Base-by-base conservation (phyloP, 2,797 vertebrate genomes). In the Lerista edwardsae region DNA sequence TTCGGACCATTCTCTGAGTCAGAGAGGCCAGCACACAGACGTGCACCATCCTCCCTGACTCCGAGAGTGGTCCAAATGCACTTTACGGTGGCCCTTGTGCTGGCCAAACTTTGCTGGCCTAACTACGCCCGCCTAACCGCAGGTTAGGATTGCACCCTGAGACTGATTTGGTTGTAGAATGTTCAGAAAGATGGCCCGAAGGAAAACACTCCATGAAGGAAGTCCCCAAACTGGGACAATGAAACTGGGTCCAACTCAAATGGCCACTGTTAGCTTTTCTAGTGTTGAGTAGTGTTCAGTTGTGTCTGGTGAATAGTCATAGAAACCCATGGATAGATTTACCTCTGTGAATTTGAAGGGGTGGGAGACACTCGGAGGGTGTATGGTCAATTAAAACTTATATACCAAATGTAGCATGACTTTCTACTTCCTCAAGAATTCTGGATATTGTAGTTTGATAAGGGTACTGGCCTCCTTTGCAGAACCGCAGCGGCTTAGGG, bases 161-260 rank as follows among this genome's bases (percentile, higher is more conserved):
- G 59, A 19, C 59, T 2, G 11, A n/a, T 55, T 61, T 47, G 34
- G 15, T 84, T 31, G 71, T 78, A 31, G 27, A 31, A 9, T 0
- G 61, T 25, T 80, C 83, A 72, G 74, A 76, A 73, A 75, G 83
- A 5, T 68, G 51, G 76, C 34, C 62, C 86, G 3, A 29, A 34
- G 47, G 19, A 19, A 34, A 29, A 8, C 17, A 31, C 51, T 17
- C 51, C 15, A 57, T 6, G 31, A 8, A 31, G 21, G 31, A 19
- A 10, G 4, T 23, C 51, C n/a, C 8, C 0, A 51, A 5, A 8
- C 6, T n/a, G 15, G 7, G 51, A 29, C 51, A 21, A 75, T 57
- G 51, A 57, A 75, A 19, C 31, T 23, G 51, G 19, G 19, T 17
- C 19, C n/a, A 19, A 23, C 31, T 14, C 4, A 34, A 23, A 11